A percentile compares a stretch with the other conserved stretches of the same genome.
Conservation (phyloP, 1,140 invertebrate genomes). For the Drosophila tristis region DNA sequence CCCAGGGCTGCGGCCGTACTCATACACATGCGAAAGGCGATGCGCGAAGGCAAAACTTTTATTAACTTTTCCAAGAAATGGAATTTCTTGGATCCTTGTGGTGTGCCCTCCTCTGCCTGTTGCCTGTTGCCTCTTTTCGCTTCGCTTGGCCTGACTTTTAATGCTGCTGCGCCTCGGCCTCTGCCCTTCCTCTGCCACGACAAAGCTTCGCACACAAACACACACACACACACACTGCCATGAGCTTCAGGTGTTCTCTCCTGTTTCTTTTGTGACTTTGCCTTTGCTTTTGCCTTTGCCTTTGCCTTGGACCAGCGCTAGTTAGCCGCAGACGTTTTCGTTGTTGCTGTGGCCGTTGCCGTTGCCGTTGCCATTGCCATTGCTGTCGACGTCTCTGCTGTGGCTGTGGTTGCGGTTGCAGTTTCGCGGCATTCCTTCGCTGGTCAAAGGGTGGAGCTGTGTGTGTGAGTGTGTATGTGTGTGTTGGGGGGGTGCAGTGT, state of each 20-base stretch:
- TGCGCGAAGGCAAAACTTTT: conserved; percentile 76
- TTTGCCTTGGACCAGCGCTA: conserved; percentile 49
- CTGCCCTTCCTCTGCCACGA: conserved; percentile 3
- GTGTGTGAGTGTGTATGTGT: neutral
- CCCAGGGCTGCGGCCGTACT: conserved; percentile 8
- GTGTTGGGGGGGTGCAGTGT: neutral
- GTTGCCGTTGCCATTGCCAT: conserved; percentile 7
- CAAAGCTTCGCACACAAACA: conserved; percentile 35
- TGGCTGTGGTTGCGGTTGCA: conserved; percentile 29
- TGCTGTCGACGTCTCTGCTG: conserved; percentile 7
- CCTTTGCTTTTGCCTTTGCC: conserved; percentile 13
- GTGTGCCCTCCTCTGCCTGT: conserved; percentile 11
- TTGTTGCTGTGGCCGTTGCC: conserved; percentile 2
- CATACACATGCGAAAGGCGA: conserved; percentile 65
- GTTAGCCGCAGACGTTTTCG: conserved; percentile 54
- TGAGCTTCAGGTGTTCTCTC: conserved; percentile 73
- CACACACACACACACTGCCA: conserved; percentile 26
- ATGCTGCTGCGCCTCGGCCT: conserved; percentile 32
- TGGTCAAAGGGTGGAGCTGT: conserved; percentile 11
- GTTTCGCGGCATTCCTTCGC: conserved; percentile 57
- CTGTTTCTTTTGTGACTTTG: conserved; percentile 47
- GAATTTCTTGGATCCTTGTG: conserved; percentile 77
- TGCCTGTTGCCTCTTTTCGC: conserved; percentile 78
- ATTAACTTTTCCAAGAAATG: conserved; percentile 81
- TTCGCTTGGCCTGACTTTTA: conserved; percentile 78